phyloP scores from a whole-genome alignment of 30 jellyfish, hydroid and myxozoan species.

The Nemopilema nomurai region DNA sequence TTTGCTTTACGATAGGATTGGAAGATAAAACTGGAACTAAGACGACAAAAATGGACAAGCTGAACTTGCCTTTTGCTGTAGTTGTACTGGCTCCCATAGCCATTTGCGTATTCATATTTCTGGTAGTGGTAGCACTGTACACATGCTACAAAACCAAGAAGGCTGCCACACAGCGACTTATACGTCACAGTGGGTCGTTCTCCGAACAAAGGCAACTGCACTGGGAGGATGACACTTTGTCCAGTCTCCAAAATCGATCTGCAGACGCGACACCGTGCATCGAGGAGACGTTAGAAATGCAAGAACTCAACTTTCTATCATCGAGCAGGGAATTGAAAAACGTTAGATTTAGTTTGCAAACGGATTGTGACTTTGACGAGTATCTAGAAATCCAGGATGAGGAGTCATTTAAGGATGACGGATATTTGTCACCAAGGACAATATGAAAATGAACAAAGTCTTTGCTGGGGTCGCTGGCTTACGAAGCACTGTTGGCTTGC shows the following conservation, averaged over 20 bases:
- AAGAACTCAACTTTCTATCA: background rate
- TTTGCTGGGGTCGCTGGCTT: too few species aligned
- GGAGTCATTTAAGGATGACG: background rate
- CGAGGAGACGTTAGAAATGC: background rate
- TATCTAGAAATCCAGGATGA: background rate
- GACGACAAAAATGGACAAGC: background rate
- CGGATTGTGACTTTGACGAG: conserved; percentile 19
- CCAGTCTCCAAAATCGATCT: background rate
- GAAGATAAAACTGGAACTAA: background rate
- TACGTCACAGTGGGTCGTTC: conserved; percentile 15
- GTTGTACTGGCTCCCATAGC: conserved; percentile 53
- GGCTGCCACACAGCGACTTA: conserved; percentile 5
- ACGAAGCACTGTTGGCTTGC: too few species aligned
- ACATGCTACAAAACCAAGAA: conserved; percentile 34
- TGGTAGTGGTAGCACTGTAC: conserved; percentile 13
- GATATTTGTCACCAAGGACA: conserved; percentile 5
- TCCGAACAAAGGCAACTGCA: conserved; percentile 27
- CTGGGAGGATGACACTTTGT: conserved; percentile 8
- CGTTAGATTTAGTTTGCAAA: conserved; percentile 25
- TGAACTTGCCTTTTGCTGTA: conserved; percentile 40
- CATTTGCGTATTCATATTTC: conserved; percentile 11
- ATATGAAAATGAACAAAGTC: background rate
- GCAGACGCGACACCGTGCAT: background rate
- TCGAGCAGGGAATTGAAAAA: background rate
- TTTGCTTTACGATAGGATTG: background rate